phyloP scores from a whole-genome alignment of 2,797 vertebrate genomes.

The Bradypodion pumilum region DNA sequence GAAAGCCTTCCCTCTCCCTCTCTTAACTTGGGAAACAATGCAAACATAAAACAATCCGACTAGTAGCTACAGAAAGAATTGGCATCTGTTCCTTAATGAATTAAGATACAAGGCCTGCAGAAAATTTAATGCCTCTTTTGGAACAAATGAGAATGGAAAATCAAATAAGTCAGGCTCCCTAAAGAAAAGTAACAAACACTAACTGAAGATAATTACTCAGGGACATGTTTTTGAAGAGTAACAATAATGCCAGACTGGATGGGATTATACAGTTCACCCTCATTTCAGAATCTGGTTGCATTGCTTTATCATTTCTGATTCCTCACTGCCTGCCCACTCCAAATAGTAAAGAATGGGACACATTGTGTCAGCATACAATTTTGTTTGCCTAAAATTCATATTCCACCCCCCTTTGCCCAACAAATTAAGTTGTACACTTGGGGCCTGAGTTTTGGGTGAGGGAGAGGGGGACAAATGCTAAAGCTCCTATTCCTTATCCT shows the following conservation, averaged over 20 bases:
- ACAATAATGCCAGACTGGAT: conserved; percentile 11
- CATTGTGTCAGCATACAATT: not conserved
- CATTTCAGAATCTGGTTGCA: not conserved
- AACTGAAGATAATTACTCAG: not conserved
- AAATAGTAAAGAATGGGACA: not conserved
- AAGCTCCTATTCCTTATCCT: not conserved
- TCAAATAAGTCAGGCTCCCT: conserved; percentile 26
- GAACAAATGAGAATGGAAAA: conserved; percentile 36
- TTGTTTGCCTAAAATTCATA: not conserved
- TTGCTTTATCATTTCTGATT: not conserved
- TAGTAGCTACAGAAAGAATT: conserved; percentile 23
- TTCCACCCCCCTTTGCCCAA: not conserved
- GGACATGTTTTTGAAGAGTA: not conserved
- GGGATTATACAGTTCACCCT: not conserved
- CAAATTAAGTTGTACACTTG: not conserved
- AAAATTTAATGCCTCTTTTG: conserved; percentile 32
- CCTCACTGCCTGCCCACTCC: not conserved
- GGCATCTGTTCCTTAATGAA: conserved; percentile 41
- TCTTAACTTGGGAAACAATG: conserved; percentile 1
- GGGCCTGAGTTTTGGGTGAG: not conserved
- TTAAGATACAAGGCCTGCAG: conserved; percentile 41
- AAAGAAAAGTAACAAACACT: conserved; percentile 26
- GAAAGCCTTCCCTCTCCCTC: not conserved
- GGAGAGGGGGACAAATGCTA: not conserved
- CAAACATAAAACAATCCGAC: conserved; percentile 14